These are phyloP conservation scores for Trinorchestia longiramus DNA, from an alignment of 1,140 invertebrate species.

Conservation along the genomic window DNA sequence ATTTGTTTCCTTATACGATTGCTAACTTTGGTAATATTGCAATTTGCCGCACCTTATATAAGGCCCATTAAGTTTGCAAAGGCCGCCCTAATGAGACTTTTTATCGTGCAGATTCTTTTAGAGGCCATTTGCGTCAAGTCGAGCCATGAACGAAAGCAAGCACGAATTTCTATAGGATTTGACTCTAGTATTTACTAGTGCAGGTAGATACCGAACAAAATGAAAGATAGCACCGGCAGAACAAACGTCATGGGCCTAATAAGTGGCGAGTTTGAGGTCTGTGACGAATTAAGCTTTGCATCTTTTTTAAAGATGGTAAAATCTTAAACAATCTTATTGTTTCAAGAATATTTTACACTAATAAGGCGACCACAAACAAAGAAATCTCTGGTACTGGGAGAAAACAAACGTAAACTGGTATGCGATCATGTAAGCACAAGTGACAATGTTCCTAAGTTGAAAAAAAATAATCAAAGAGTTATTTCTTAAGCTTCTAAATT, in stretches of 20 bases:
- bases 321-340: not conserved
- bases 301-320: not conserved
- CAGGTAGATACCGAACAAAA: not conserved
- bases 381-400: not conserved
- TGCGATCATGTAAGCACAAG: no score
- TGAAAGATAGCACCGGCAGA: not conserved
- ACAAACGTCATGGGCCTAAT: not conserved
- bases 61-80: slow-evolving; percentile 51
- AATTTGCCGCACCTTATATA: slow-evolving; percentile 51
- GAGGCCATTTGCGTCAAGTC: slow-evolving; percentile 30
- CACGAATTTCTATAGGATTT: not conserved
- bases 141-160: not conserved
- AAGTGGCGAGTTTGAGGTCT: not conserved
- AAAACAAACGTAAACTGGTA: no score
- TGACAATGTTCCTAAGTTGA: no score
- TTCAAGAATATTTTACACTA: not conserved
- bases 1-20: slow-evolving; percentile 42
- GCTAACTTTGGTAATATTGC: slow-evolving; percentile 54
- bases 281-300: not conserved
- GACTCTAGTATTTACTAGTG: not conserved
- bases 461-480: no score
- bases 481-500: no score
- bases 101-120: slow-evolving; percentile 38
- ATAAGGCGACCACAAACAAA: not conserved
- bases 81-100: slow-evolving; percentile 47